Percentiles rank a stretch among this genome's conserved stretches.
These are phyloP conservation scores for Urosaurus nigricauda DNA, from an alignment of 2,797 vertebrate species.

Conservation along the genomic window DNA sequence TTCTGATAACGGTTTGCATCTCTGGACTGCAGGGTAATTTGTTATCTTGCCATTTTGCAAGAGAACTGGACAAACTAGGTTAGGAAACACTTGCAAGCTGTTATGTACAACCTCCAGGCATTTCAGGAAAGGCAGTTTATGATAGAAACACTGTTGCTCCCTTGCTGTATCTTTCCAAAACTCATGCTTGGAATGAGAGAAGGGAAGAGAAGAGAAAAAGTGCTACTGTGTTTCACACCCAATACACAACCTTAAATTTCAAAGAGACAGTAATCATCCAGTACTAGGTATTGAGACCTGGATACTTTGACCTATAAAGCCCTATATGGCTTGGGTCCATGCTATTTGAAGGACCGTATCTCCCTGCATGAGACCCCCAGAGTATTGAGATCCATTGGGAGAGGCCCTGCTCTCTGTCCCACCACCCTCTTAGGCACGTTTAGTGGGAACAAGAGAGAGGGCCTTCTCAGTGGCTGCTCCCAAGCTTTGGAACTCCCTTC, in stretches of 20 bases:
- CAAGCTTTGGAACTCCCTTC: too few species aligned
- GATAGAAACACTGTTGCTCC: neutral
- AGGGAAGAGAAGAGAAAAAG: neutral
- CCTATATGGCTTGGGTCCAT: too few species aligned
- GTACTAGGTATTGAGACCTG: neutral
- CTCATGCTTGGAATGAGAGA: neutral
- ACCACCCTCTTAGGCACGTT: too few species aligned
- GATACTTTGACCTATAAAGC: neutral
- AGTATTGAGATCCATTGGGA: too few species aligned
- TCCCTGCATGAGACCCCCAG: too few species aligned
- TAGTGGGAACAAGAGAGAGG: too few species aligned
- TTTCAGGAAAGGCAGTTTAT: neutral
- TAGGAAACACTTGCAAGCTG: neutral
- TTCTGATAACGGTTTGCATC: neutral
- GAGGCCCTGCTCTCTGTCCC: too few species aligned
- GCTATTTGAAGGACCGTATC: too few species aligned
- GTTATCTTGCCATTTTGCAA: neutral
- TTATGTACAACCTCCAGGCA: neutral
- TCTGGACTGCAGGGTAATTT: neutral
- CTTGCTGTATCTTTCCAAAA: neutral
- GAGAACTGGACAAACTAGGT: neutral
- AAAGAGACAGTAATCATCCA: neutral
- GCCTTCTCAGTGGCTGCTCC: too few species aligned
- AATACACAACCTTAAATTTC: neutral
- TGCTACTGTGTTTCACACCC: neutral